These are phyloP conservation scores for Corbicula japonica DNA, from an alignment of 2,888 invertebrate species.

Conservation along the genomic window DNA sequence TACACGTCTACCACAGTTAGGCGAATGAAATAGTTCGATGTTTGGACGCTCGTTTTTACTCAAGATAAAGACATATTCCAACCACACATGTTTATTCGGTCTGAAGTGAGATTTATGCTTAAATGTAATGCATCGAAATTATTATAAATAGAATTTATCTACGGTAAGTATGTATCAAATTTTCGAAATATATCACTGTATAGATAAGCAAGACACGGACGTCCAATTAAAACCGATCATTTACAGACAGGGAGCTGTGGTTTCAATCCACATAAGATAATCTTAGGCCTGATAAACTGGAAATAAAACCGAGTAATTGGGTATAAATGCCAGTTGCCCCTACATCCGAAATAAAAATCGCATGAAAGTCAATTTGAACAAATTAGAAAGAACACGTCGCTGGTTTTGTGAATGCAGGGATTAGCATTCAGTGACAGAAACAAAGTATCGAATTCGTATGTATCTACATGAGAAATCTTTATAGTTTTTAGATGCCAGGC, in stretches of 20 bases:
- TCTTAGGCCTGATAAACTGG: conserved; percentile 61
- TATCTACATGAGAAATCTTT: conserved; percentile 23
- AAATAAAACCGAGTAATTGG: conserved; percentile 73
- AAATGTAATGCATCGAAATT: conserved; percentile 16
- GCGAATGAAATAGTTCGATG: conserved; percentile 19
- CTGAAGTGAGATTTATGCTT: conserved; percentile 18
- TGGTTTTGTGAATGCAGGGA: conserved; percentile 17
- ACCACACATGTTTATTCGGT: conserved; percentile 2
- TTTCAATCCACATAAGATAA: conserved; percentile 56
- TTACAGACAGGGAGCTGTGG: conserved; percentile 43
- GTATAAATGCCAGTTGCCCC: conserved; percentile 72
- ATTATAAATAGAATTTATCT: conserved; percentile 20
- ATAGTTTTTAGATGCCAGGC: too few species aligned
- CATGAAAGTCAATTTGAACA: conserved; percentile 70
- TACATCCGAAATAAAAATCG: conserved; percentile 66
- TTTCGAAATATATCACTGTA: conserved; percentile 51
- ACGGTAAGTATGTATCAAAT: conserved; percentile 36
- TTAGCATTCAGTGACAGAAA: conserved; percentile 10
- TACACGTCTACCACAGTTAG: conserved; percentile 40
- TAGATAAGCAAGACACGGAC: conserved; percentile 44
- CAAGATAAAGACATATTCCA: too few species aligned
- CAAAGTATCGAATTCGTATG: conserved; percentile 6
- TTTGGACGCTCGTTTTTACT: too few species aligned
- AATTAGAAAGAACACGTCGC: conserved; percentile 58
- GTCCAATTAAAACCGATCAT: conserved; percentile 50